phyloP scores from a whole-genome alignment of 1,140 invertebrate species.

The Caenorhabditis inopinata region DNA sequence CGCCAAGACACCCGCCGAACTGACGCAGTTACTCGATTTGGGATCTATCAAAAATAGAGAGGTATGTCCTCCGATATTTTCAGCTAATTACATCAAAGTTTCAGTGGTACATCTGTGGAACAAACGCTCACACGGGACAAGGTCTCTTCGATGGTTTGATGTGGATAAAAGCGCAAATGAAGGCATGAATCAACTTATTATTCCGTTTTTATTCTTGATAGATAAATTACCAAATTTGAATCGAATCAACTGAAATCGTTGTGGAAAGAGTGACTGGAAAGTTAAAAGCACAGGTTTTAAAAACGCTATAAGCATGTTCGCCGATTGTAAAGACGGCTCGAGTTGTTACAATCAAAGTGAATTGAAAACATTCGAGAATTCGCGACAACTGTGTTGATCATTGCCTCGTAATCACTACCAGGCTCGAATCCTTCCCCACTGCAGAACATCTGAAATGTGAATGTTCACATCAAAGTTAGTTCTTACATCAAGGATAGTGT shows the following conservation, averaged over 20 bases:
- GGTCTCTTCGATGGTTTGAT: conserved; percentile 25
- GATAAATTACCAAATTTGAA: not conserved
- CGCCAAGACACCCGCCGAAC: not conserved
- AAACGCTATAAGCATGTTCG: not conserved
- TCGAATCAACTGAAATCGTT: not conserved
- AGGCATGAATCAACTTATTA: not conserved
- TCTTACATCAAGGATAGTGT: too few relatives aligned
- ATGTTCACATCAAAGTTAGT: too few relatives aligned
- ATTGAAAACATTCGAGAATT: conserved; percentile 15
- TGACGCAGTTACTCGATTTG: not conserved
- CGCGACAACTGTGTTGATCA: not conserved
- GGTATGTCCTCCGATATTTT: not conserved
- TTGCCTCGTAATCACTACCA: conserved; percentile 16
- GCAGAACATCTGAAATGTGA: not conserved
- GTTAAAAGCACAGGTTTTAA: not conserved
- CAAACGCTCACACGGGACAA: conserved; percentile 11
- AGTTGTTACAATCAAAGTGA: conserved; percentile 9
- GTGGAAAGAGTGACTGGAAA: not conserved
- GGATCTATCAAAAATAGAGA: not conserved
- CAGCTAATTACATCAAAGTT: not conserved
- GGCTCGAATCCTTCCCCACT: conserved; percentile 1
- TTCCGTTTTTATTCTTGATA: not conserved
- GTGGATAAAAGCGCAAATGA: conserved; percentile 32
- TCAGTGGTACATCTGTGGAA: conserved; percentile 26
- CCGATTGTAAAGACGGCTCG: not conserved